Conservation (phyloP, 2,113 vertebrate genomes). For the Calyptommatus sinebrachiatus region DNA sequence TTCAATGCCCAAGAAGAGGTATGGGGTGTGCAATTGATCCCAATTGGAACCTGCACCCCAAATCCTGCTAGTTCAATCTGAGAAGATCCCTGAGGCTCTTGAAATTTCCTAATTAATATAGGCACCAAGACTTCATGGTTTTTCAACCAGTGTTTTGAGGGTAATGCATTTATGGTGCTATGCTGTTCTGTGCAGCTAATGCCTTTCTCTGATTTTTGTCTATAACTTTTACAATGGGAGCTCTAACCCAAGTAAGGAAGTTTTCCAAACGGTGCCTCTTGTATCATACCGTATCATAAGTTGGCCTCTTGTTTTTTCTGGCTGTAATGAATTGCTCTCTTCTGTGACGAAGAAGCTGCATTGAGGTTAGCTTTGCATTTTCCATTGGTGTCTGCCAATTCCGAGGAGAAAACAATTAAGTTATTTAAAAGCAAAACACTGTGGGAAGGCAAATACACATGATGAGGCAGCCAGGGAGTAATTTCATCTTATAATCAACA, state of each 20-base stretch:
- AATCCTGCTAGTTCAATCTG: too few relatives aligned
- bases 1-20: too few relatives aligned
- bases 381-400: conserved; percentile 38
- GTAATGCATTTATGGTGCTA: neutral
- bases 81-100: too few relatives aligned
- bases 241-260: too few relatives aligned
- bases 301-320: neutral
- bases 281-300: neutral
- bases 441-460: conserved; percentile 42
- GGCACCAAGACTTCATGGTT: conserved; percentile 26
- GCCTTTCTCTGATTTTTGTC: neutral
- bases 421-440: conserved; percentile 53
- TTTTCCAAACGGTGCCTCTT: neutral
- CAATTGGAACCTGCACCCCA: too few relatives aligned
- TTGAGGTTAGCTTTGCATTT: conserved; percentile 27
- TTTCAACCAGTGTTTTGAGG: conserved; percentile 21
- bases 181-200: conserved; percentile 23
- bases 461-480: conserved; percentile 19
- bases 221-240: too few relatives aligned
- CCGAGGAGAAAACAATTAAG: conserved; percentile 56
- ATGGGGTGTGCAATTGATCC: too few relatives aligned
- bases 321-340: conserved; percentile 24
- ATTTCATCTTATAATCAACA: conserved; percentile 41
- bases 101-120: neutral
- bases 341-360: conserved; percentile 16